These are phyloP conservation scores for Tromatobia lineatoria DNA, from an alignment of 2,888 invertebrate genomes.

Conservation along the genomic window DNA sequence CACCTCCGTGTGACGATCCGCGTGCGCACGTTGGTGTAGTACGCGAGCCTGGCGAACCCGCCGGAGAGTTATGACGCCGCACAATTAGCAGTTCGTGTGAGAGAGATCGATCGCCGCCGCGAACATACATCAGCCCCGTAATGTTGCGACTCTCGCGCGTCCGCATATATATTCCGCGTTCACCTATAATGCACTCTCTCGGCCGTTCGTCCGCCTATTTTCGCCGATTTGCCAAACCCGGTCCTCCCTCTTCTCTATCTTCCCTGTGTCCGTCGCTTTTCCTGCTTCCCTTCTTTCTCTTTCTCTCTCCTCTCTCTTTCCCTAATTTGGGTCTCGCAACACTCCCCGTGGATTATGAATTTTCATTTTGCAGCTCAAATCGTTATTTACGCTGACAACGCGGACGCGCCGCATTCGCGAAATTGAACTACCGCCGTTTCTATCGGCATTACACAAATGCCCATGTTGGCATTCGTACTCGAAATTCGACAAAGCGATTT, in stretches of 20 bases:
- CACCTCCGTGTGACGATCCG: conserved; percentile 35
- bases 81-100: conserved; percentile 85
- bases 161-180: conserved; percentile 45
- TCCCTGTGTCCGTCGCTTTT: conserved; percentile 20
- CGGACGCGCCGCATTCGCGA: conserved; percentile 13
- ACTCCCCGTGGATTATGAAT: conserved; percentile 73
- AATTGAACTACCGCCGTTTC: conserved; percentile 48
- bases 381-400: conserved; percentile 52
- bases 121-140: conserved; percentile 84
- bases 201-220: conserved; percentile 61
- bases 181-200: conserved; percentile 68
- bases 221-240: conserved; percentile 64
- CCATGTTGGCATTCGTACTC: neutral
- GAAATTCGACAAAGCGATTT: conserved; percentile 12
- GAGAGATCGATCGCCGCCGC: conserved; percentile 85
- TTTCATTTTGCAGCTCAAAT: conserved; percentile 73
- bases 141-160: conserved; percentile 77
- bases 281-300: conserved; percentile 74
- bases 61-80: conserved; percentile 85
- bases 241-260: conserved; percentile 43
- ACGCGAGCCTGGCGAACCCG: conserved; percentile 63
- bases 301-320: conserved; percentile 69
- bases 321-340: conserved; percentile 66
- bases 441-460: conserved; percentile 1
- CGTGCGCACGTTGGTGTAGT: conserved; percentile 39